Evolutionary conservation across 2,797 vertebrate genomes (phyloP).

Genomic region (Cichlasoma orientale): DNA sequence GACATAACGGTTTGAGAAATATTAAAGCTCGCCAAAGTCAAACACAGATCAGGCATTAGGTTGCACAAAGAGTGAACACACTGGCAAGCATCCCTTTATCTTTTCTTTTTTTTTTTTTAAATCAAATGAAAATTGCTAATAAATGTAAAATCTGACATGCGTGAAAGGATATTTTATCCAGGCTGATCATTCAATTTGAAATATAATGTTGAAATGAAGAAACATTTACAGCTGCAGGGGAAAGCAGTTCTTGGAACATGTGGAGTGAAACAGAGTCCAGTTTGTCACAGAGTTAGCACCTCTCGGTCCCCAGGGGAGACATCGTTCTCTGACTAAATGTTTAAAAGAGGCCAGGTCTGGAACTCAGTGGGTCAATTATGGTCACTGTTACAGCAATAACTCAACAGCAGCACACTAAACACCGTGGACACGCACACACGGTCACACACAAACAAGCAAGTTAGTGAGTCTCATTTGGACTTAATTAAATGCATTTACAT

Average conservation of each 20-base stretch:
- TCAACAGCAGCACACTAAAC: slow-evolving; percentile 25
- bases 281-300: slow-evolving; percentile 61
- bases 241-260: slow-evolving; percentile 30
- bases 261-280: slow-evolving; percentile 56
- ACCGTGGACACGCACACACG: background rate
- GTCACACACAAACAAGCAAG: background rate
- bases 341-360: slow-evolving; percentile 36
- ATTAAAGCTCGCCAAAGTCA: slow-evolving; percentile 2
- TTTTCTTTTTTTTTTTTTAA: background rate
- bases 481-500: background rate
- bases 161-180: background rate
- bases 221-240: slow-evolving; percentile 57
- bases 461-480: background rate
- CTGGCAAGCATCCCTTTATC: background rate
- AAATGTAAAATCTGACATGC: slow-evolving; percentile 16
- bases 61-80: background rate
- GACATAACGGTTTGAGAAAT: background rate
- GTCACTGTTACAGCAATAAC: slow-evolving; percentile 18
- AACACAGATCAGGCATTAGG: background rate
- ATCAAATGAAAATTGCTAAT: slow-evolving; percentile 14
- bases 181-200: slow-evolving; percentile 29
- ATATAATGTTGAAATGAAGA: slow-evolving; percentile 33
- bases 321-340: slow-evolving; percentile 14
- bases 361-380: slow-evolving; percentile 43
- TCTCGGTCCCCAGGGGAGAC: slow-evolving; percentile 54